Evolutionary conservation across 2,797 vertebrate species (phyloP).

Genomic region (Pipistrellus nathusii): DNA sequence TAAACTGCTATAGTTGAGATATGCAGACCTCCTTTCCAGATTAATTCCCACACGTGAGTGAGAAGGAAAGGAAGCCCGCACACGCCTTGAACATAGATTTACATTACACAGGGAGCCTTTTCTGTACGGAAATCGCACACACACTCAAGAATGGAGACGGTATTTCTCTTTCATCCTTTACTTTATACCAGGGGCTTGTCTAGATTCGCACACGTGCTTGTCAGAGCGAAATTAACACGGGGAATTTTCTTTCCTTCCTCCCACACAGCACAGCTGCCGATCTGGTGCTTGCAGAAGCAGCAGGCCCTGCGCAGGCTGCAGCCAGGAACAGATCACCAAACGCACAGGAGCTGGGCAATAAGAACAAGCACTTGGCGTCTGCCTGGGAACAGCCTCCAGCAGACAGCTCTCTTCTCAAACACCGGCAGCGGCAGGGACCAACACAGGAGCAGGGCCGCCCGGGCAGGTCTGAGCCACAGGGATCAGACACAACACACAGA

Average conservation of each 20-base stretch:
- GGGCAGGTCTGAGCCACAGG: neutral
- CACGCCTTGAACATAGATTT: neutral
- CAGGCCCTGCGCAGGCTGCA: neutral
- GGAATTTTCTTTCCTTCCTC: conserved; percentile 67
- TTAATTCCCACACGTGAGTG: neutral
- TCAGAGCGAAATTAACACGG: conserved; percentile 71
- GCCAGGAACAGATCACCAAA: conserved; percentile 68
- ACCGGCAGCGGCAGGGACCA: neutral
- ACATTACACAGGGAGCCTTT: neutral
- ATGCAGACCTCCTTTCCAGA: neutral
- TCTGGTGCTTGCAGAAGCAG: conserved; percentile 8
- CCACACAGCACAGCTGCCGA: conserved; percentile 70
- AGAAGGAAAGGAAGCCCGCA: neutral
- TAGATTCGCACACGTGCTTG: conserved; percentile 57
- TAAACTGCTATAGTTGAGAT: neutral
- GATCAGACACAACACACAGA: neutral
- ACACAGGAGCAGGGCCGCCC: neutral
- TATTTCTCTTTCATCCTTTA: neutral
- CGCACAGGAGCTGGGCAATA: conserved; percentile 60
- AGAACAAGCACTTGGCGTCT: conserved; percentile 25
- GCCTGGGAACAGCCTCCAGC: neutral
- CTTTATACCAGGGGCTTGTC: conserved; percentile 22
- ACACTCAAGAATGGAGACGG: neutral
- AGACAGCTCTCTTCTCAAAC: neutral
- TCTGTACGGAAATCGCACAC: neutral